These are phyloP conservation scores for Ceratina australensis DNA, from an alignment of 1,140 invertebrate species.

Conservation along the genomic window DNA sequence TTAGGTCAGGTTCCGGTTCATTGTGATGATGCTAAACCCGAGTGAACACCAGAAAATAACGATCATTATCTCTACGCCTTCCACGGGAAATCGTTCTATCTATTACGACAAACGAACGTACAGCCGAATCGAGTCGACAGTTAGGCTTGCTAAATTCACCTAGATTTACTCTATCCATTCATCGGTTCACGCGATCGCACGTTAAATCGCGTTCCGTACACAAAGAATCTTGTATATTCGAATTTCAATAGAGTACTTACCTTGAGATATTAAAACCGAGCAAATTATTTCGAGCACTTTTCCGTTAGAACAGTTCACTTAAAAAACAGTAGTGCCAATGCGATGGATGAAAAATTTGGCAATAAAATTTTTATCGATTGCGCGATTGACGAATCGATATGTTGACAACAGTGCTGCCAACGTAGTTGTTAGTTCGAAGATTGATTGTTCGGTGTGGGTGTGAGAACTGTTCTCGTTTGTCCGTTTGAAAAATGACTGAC, in stretches of 20 bases:
- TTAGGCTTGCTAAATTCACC: not conserved
- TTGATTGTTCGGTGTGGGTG: not conserved
- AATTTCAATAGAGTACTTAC: too few relatives aligned
- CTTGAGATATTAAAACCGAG: not conserved
- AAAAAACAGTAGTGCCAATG: not conserved
- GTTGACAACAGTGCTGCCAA: not conserved
- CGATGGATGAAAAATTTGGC: not conserved
- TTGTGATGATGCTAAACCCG: constrained; percentile 21
- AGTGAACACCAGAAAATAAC: constrained; percentile 31
- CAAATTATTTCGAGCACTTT: too few relatives aligned
- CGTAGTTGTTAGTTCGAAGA: not conserved
- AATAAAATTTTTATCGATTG: not conserved
- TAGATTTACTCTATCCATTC: not conserved
- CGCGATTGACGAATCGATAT: constrained; percentile 1
- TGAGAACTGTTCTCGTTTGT: too few relatives aligned
- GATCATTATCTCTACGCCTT: constrained; percentile 35
- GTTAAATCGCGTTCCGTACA: not conserved
- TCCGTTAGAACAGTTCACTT: too few relatives aligned
- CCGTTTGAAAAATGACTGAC: constrained; percentile 13
- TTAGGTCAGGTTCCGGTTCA: constrained; percentile 23
- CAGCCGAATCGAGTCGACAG: not conserved
- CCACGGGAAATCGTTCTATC: constrained; percentile 9
- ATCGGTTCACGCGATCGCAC: not conserved
- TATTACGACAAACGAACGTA: not conserved
- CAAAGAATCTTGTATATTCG: not conserved